Conservation (phyloP, 2,113 vertebrate species). For the Thamnaconus septentrionalis region DNA sequence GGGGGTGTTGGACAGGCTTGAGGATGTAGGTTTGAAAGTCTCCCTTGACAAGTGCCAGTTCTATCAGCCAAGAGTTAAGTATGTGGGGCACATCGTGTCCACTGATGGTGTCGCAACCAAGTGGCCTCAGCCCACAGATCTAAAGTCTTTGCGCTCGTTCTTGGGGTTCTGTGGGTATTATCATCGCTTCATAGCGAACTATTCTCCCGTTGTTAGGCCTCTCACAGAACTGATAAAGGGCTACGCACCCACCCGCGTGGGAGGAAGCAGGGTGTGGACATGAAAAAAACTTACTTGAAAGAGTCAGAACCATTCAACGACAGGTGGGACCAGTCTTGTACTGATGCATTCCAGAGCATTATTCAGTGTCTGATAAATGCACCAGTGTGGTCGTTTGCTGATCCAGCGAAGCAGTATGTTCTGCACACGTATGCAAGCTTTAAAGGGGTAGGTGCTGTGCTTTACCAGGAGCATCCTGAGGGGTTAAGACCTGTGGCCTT, state of each 20-base stretch:
- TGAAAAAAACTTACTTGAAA: too few relatives aligned
- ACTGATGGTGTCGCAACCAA: neutral
- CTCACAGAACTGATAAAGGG: too few relatives aligned
- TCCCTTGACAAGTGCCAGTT: neutral
- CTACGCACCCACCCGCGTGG: neutral
- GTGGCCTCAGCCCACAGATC: neutral
- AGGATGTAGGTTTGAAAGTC: neutral
- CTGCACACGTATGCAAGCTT: neutral
- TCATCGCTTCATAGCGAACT: too few relatives aligned
- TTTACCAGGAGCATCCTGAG: neutral
- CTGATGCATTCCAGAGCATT: neutral
- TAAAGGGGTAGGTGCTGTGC: neutral
- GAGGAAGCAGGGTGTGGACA: neutral
- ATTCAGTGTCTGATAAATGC: neutral
- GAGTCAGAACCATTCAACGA: too few relatives aligned
- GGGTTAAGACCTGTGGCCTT: neutral
- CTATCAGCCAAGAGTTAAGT: neutral
- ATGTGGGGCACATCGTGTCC: slow-evolving; percentile 1
- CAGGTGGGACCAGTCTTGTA: neutral
- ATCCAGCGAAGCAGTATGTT: neutral
- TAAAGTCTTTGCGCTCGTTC: neutral
- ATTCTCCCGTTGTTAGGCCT: too few relatives aligned
- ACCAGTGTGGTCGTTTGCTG: neutral
- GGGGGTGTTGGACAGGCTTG: neutral
- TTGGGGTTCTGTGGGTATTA: too few relatives aligned